phyloP scores from a whole-genome alignment of 2,888 invertebrate genomes.

The Chymomyza amoena region DNA sequence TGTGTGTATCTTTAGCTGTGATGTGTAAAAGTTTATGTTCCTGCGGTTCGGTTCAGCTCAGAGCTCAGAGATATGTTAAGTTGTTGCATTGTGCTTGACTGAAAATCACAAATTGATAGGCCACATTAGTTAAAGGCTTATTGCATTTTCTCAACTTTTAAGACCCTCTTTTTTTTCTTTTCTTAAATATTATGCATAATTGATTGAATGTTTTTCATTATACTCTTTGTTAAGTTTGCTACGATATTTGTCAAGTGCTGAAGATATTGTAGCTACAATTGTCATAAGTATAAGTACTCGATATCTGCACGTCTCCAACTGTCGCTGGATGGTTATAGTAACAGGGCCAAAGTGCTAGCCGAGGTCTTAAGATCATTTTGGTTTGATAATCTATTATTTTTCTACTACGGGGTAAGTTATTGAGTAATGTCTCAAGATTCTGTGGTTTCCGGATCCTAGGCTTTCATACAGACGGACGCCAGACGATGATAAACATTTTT shows the following conservation, averaged over 20 bases:
- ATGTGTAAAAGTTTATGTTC: constrained; percentile 2
- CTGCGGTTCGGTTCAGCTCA: background rate
- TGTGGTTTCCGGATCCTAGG: too few relatives aligned
- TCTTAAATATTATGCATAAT: background rate
- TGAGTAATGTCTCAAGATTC: too few relatives aligned
- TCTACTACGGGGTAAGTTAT: too few relatives aligned
- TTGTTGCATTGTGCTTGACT: background rate
- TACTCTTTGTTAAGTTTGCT: background rate
- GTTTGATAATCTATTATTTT: too few relatives aligned
- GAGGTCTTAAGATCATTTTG: too few relatives aligned
- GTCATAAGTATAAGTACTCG: too few relatives aligned
- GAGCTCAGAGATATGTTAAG: constrained; percentile 21
- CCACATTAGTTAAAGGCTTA: background rate
- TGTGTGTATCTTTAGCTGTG: background rate
- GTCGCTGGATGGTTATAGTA: too few relatives aligned
- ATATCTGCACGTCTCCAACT: too few relatives aligned
- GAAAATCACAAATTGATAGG: background rate
- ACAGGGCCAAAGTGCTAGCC: too few relatives aligned
- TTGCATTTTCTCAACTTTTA: background rate
- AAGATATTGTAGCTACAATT: background rate
- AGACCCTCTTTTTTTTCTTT: background rate
- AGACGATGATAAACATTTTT: too few relatives aligned
- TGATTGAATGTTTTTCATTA: background rate
- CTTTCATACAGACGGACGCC: too few relatives aligned
- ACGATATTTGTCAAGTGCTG: background rate